Conservation (phyloP, 1,140 invertebrate genomes). For the Pygmarrhopalites habei region DNA sequence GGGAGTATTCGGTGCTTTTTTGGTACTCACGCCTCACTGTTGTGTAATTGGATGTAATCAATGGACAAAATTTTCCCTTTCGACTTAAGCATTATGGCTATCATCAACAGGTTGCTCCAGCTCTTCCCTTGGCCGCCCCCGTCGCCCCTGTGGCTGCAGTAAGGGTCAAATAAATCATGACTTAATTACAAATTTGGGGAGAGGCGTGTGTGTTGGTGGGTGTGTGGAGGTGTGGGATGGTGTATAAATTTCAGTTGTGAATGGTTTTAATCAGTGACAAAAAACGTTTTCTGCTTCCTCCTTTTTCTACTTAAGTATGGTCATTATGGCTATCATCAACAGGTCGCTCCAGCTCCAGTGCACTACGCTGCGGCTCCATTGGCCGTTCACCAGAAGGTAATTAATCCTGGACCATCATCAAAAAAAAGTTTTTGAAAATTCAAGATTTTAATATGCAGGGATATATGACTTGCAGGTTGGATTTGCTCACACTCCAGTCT, state of each 20-base stretch:
- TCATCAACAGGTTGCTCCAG: conserved; percentile 7
- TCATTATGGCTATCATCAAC: background rate
- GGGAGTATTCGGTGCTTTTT: too few relatives aligned
- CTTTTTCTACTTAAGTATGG: too few relatives aligned
- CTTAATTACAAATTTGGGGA: too few relatives aligned
- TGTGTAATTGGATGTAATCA: too few relatives aligned
- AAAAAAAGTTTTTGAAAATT: background rate
- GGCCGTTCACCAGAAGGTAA: conserved; percentile 36
- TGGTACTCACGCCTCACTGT: too few relatives aligned
- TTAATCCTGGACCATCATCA: background rate
- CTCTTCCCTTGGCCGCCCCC: background rate
- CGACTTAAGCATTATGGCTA: background rate
- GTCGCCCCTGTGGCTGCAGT: background rate
- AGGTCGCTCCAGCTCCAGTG: conserved; percentile 8
- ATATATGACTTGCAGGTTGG: conserved; percentile 29
- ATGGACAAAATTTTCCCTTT: background rate
- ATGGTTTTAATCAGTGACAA: too few relatives aligned
- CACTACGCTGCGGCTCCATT: conserved; percentile 11
- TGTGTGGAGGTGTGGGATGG: too few relatives aligned
- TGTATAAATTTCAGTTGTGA: too few relatives aligned
- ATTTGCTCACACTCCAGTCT: conserved; percentile 46
- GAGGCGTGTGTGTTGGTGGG: too few relatives aligned
- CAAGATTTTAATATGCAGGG: too few relatives aligned
- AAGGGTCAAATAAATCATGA: too few relatives aligned
- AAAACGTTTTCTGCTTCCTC: background rate